phyloP scores from a whole-genome alignment of 1,140 invertebrate genomes.

The Drosophila melanogaster region DNA sequence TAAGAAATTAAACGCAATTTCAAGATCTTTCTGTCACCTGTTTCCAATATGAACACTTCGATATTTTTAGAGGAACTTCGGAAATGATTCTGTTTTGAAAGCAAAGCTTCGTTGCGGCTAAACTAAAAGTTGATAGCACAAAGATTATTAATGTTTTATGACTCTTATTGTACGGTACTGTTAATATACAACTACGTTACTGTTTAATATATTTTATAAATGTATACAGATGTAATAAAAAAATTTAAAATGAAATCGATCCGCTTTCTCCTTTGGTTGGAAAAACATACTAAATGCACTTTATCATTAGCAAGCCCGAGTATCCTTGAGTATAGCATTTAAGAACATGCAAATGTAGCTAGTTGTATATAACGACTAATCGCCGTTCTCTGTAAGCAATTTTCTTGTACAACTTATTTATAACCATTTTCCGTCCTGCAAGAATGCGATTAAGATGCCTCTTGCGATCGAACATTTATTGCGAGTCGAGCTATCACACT shows the following conservation, averaged over 20 bases:
- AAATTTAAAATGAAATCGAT: constrained; percentile 27
- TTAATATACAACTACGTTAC: constrained; percentile 69
- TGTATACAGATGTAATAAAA: constrained; percentile 76
- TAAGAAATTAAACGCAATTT: constrained; percentile 26
- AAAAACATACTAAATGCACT: too few species aligned
- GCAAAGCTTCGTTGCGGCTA: constrained; percentile 49
- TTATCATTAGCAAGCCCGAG: too few species aligned
- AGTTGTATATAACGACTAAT: background rate
- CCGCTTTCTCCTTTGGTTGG: too few species aligned
- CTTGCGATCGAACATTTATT: background rate
- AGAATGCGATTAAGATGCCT: background rate
- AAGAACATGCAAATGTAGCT: too few species aligned
- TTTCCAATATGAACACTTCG: constrained; percentile 16
- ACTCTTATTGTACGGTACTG: constrained; percentile 69
- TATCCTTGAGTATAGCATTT: too few species aligned
- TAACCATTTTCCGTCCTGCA: background rate
- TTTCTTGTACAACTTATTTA: background rate
- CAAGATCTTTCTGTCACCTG: constrained; percentile 25
- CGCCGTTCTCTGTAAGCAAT: background rate
- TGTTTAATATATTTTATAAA: constrained; percentile 78
- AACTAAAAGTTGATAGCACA: constrained; percentile 71
- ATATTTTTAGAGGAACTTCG: constrained; percentile 2
- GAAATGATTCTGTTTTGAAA: constrained; percentile 34
- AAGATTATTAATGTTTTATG: constrained; percentile 61
- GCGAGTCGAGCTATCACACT: background rate